Percentiles rank a stretch among this genome's conserved stretches.
Evolutionary conservation across 2,888 invertebrate species (phyloP).

Genomic region (Drepana falcataria): DNA sequence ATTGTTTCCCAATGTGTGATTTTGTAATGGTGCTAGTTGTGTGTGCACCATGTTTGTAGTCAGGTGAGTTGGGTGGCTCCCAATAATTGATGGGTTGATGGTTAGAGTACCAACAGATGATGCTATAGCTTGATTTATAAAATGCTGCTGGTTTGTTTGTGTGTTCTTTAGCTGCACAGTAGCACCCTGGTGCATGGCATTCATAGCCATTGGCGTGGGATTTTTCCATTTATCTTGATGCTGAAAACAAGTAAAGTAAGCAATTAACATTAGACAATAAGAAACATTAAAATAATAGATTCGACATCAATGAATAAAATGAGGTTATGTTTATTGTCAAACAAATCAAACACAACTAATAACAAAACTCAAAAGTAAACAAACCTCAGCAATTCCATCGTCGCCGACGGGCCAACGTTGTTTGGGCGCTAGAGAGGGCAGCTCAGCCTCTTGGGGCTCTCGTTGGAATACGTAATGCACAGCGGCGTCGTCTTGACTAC

Average conservation of each 20-base stretch:
- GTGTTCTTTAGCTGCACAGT: conserved; percentile 67
- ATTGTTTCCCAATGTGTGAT: conserved; percentile 66
- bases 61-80: conserved; percentile 67
- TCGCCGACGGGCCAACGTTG: conserved; percentile 94
- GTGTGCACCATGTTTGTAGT: conserved; percentile 76
- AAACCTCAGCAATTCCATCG: conserved; percentile 91
- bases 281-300: conserved; percentile 17
- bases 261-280: background rate
- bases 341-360: background rate
- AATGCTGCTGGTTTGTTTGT: conserved; percentile 76
- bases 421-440: conserved; percentile 85
- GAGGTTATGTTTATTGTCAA: conserved; percentile 32
- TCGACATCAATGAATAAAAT: background rate
- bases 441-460: conserved; percentile 89
- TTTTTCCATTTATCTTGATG: conserved; percentile 93
- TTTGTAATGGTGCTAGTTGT: conserved; percentile 74
- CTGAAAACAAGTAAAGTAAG: conserved; percentile 69
- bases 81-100: conserved; percentile 69
- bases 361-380: conserved; percentile 36
- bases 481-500: conserved; percentile 90
- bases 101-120: conserved; percentile 70
- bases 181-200: conserved; percentile 79
- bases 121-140: conserved; percentile 67
- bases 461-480: conserved; percentile 94
- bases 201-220: conserved; percentile 79